Base-by-base conservation (phyloP, 2,113 vertebrate genomes). In the Bubo bubo region DNA sequence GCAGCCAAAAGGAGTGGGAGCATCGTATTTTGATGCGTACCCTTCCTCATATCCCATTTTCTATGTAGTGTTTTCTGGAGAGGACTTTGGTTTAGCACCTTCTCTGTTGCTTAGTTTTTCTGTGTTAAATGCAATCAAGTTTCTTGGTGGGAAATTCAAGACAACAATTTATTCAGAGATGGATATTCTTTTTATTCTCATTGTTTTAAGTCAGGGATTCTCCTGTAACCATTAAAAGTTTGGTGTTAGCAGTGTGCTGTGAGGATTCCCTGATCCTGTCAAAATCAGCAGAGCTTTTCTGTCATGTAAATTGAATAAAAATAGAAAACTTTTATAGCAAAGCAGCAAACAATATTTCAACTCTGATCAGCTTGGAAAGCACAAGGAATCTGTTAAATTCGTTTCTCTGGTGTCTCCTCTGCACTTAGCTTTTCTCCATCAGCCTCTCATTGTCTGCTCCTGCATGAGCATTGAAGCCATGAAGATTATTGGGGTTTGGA, bases 21-120 rank as follows among this genome's bases (percentile, higher is more conserved):
- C 12, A 14, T 6, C 0, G 0, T 20, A 4, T 34, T 30, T 55
- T 49, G 39, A 32, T 66, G 32, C 45, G 24, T 9, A 4, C 13
- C 17, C n/a, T 66, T 85, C 70, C 41, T n/a, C 4, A 0, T 6
- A 6, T n/a, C 28, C 13, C 28, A 13, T 19, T 73, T 35, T 15
- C 0, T 0, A 17, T 2, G 5, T 14, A 32, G 24, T 19, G 9
- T 27, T 80, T 50, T 67, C 45, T 45, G 47, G 41, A 22, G 56
- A 67, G 35, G 47, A 19, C 27, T 47, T 43, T 21, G 6, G 21
- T 62, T 62, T 35, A 62, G 21, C 10, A 10, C 49, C 41, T 86
- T 39, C 59, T 68, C 53, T 49, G n/a, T 63, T 4, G 0, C 58
- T 55, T 43, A 5, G 20, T 60, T 45, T 89, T 72, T 45, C 45